Conservation (phyloP, 64 coral and sea anemone genomes). For the Montipora sp. region DNA sequence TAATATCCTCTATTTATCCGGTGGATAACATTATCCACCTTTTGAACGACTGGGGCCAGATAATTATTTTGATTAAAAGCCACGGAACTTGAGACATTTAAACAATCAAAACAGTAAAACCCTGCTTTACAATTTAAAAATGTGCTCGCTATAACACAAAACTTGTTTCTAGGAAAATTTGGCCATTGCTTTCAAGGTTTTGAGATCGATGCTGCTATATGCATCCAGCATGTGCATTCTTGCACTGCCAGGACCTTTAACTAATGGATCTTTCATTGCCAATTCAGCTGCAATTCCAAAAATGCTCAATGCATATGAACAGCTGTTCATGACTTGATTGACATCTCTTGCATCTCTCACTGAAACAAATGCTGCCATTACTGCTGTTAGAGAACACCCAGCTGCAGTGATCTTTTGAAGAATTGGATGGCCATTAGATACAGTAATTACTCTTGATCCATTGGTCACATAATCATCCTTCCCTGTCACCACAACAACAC, state of each 20-base stretch:
- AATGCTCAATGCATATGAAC: constrained; percentile 44
- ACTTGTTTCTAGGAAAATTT: constrained; percentile 44
- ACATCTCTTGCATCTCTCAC: constrained; percentile 35
- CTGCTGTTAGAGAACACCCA: constrained; percentile 39
- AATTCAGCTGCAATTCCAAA: constrained; percentile 64
- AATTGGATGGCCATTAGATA: constrained; percentile 58
- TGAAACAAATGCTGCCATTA: constrained; percentile 50
- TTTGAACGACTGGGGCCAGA: too few relatives aligned
- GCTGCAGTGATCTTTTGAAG: constrained; percentile 39
- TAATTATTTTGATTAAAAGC: too few relatives aligned
- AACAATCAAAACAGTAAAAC: too few relatives aligned
- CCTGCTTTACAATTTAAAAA: too few relatives aligned
- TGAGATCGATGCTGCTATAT: constrained; percentile 4
- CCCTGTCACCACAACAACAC: constrained; percentile 45
- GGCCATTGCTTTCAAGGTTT: constrained; percentile 20
- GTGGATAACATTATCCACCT: too few relatives aligned
- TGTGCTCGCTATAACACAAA: too few relatives aligned
- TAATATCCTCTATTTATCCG: too few relatives aligned
- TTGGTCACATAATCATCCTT: constrained; percentile 32
- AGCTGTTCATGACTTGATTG: constrained; percentile 43
- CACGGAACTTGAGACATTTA: too few relatives aligned
- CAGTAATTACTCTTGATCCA: constrained; percentile 2
- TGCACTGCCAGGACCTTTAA: constrained; percentile 49
- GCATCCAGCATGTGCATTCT: constrained; percentile 64
- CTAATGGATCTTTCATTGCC: constrained; percentile 20